Base-by-base conservation (phyloP, 2,888 invertebrate genomes). In the Microplitis deprimator region DNA sequence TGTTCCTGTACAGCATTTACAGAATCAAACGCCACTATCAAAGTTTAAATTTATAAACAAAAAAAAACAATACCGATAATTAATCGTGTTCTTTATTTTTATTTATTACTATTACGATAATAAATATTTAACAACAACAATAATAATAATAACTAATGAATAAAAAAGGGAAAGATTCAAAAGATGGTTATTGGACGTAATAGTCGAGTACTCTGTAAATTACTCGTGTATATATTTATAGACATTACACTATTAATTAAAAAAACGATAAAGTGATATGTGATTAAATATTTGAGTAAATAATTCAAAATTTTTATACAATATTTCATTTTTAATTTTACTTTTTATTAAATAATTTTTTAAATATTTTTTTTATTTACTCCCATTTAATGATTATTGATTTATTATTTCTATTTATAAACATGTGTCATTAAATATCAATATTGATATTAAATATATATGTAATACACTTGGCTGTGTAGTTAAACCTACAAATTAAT, bases 1-100 rank as follows among this genome's bases (percentile, higher is more conserved):
- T 88, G 89, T 89, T 89, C 89, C 89, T 89, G 87, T 88, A 87
- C 88, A 88, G 88, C 88, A 89, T 88, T 88, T 88, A 89, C 50
- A 88, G 85, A 87, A 89, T 89, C 87, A 87, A 88, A 88, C 82
- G 84, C 86, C 83, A 87, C 84, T 83, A 82, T 85, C 83, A 80
- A 84, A 81, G 79, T 77, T 50, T 50, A 5, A 50, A 50, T 13
- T 50, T 50, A 13, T 6, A 13, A 77, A 73, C 59, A 71, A 16
- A n/a, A 69, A 20, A 20, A 20, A 20, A 20, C 20, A 20, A 10
- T 50, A 50, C 50, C 50, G 50, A 50, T 50, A 13, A 10, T 50
- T 71, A 78, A 7, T 50, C 50, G 8, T 13, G 50, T 13, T 50
- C 13, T 50, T 50, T 50, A 13, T 50, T 50, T 50, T 50, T 50